Conservation (phyloP, 2,797 vertebrate genomes). For the Thalassophryne amazonica region DNA sequence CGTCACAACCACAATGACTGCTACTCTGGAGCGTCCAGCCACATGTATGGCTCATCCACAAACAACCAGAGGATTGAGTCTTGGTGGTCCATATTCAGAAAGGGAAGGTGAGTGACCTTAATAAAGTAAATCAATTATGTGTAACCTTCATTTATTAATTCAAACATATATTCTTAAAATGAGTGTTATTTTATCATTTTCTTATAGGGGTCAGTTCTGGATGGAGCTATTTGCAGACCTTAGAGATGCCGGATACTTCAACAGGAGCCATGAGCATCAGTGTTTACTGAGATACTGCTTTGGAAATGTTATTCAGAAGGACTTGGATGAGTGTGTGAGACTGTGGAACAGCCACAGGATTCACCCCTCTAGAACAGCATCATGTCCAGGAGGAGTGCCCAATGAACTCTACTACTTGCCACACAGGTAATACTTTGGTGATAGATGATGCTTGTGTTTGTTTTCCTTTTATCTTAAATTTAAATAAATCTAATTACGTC, state of each 20-base stretch:
- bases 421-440: neutral
- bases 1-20: no score
- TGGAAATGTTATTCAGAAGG: conserved; percentile 11
- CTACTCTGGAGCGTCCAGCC: no score
- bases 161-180: no score
- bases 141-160: no score
- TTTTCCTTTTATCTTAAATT: neutral
- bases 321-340: conserved; percentile 31
- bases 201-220: conserved; percentile 36
- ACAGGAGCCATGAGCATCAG: conserved; percentile 27
- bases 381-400: conserved; percentile 35
- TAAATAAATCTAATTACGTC: neutral
- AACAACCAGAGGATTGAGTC: no score
- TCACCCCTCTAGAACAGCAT: conserved; percentile 24
- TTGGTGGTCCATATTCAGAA: no score
- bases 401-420: conserved; percentile 40
- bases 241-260: conserved; percentile 31
- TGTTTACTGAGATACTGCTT: conserved; percentile 18
- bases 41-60: no score
- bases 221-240: conserved; percentile 48
- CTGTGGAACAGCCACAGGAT: conserved; percentile 46
- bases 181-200: no score
- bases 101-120: no score
- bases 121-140: no score
- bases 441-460: neutral